Conservation (phyloP, 2,113 vertebrate species). For the Taxidea taxus region DNA sequence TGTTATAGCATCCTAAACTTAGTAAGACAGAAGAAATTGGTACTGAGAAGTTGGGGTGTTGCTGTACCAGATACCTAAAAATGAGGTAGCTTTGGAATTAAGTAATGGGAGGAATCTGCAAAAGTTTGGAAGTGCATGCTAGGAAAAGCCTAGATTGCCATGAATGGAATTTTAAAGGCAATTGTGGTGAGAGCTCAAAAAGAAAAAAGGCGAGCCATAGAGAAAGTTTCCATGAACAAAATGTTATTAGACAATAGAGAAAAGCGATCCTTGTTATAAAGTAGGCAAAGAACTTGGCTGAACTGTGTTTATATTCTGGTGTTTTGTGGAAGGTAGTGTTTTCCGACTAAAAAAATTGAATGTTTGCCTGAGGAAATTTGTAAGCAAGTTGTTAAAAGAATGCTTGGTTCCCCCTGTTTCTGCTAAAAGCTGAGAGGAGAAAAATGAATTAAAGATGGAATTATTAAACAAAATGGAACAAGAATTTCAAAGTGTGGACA, state of each 20-base stretch:
- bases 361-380: neutral
- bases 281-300: neutral
- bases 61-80: neutral
- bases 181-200: neutral
- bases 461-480: neutral
- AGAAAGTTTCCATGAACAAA: neutral
- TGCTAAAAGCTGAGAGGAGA: neutral
- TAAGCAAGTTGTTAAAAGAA: neutral
- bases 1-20: neutral
- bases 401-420: neutral
- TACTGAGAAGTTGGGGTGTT: neutral
- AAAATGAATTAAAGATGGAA: neutral
- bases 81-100: neutral
- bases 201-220: neutral
- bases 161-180: neutral
- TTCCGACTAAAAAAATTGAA: neutral
- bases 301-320: neutral
- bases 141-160: neutral
- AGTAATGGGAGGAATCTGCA: neutral
- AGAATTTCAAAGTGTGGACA: neutral
- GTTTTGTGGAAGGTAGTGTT: neutral
- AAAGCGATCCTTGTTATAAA: neutral
- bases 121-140: neutral
- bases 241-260: neutral
- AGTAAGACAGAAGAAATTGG: neutral